Evolutionary conservation across 2,888 invertebrate genomes (phyloP).

Genomic region (Oligia latruncula): DNA sequence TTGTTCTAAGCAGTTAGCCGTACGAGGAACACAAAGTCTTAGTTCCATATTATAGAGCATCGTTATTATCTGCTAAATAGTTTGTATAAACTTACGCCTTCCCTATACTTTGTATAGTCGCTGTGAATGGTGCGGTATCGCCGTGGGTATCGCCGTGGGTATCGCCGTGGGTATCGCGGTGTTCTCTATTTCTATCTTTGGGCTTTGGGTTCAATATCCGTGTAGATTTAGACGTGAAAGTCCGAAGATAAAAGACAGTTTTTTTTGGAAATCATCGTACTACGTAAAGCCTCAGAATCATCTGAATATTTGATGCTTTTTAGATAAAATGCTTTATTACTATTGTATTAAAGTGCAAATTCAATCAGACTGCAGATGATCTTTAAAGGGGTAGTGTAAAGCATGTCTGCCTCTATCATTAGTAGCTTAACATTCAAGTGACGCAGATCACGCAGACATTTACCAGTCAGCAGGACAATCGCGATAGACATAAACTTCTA

Average conservation of each 20-base stretch:
- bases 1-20: neutral
- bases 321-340: neutral
- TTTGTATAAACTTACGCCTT: neutral
- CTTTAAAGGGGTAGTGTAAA: neutral
- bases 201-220: neutral
- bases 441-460: too few relatives aligned
- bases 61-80: neutral
- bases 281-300: neutral
- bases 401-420: neutral
- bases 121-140: neutral
- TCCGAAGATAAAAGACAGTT: neutral
- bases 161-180: neutral
- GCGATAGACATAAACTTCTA: too few relatives aligned
- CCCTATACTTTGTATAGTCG: neutral
- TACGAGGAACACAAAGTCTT: conserved; percentile 16
- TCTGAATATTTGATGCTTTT: neutral
- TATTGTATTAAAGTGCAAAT: neutral
- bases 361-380: neutral
- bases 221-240: neutral
- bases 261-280: neutral
- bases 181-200: neutral
- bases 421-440: neutral
- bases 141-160: neutral
- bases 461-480: neutral
- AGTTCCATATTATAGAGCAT: neutral